Conservation (phyloP, 2,888 invertebrate genomes). For the Scaptomyza polygonia region DNA sequence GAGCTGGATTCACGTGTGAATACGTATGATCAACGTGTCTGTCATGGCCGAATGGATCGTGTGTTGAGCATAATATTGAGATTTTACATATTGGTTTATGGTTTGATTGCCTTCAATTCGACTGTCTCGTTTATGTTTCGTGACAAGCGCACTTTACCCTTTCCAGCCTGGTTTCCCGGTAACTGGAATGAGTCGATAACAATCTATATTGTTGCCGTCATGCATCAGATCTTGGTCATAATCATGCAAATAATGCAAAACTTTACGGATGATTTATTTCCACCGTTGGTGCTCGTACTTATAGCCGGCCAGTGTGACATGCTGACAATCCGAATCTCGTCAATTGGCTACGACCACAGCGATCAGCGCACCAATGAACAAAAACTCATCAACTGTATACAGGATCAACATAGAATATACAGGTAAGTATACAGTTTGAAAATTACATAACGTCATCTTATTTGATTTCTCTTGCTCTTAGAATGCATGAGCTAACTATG, state of each 20-base stretch:
- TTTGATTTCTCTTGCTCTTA: neutral
- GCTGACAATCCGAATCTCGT: constrained; percentile 46
- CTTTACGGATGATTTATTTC: constrained; percentile 51
- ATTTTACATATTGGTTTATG: constrained; percentile 29
- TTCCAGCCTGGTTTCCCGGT: constrained; percentile 57
- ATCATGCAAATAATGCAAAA: constrained; percentile 38
- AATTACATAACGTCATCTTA: neutral
- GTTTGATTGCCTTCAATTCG: neutral
- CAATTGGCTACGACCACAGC: constrained; percentile 41
- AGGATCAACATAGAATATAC: constrained; percentile 57
- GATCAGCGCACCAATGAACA: constrained; percentile 38
- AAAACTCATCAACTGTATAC: constrained; percentile 53
- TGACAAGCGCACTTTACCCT: constrained; percentile 37
- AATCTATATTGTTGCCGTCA: constrained; percentile 22
- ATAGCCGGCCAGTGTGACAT: constrained; percentile 51
- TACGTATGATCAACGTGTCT: constrained; percentile 8
- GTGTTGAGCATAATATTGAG: constrained; percentile 13
- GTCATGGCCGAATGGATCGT: neutral
- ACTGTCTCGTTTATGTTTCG: constrained; percentile 12
- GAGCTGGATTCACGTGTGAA: constrained; percentile 35
- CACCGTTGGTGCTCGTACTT: constrained; percentile 40
- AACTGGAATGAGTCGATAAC: constrained; percentile 51
- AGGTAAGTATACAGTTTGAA: constrained; percentile 33
- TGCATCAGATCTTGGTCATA: constrained; percentile 28
- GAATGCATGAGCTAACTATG: constrained; percentile 36